Evolutionary conservation across 1,140 invertebrate species (phyloP).

Genomic region (Halyomorpha halys): DNA sequence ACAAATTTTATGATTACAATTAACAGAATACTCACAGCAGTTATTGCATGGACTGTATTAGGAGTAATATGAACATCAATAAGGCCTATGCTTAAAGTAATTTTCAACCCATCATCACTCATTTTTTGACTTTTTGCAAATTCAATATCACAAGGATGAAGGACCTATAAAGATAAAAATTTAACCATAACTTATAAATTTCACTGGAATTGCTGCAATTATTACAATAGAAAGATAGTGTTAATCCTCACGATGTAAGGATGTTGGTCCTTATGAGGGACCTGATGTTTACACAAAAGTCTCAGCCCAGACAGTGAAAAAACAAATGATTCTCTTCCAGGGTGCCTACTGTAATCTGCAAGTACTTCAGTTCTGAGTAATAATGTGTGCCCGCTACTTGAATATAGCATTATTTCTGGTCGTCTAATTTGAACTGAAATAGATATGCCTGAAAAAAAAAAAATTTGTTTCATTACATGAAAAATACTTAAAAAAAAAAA

Average conservation of each 20-base stretch:
- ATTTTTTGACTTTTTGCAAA: constrained; percentile 50
- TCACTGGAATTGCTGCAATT: background rate
- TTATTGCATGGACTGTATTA: constrained; percentile 57
- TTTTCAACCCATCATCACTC: constrained; percentile 50
- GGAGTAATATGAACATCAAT: constrained; percentile 62
- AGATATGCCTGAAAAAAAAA: constrained; percentile 42
- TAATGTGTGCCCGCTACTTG: constrained; percentile 52
- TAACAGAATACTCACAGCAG: constrained; percentile 39
- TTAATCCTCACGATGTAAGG: constrained; percentile 35
- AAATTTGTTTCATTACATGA: too few relatives aligned
- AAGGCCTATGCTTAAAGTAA: constrained; percentile 48
- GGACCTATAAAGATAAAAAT: constrained; percentile 35
- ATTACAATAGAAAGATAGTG: background rate
- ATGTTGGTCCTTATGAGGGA: constrained; percentile 30
- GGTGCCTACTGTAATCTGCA: constrained; percentile 59
- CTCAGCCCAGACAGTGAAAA: constrained; percentile 55
- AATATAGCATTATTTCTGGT: constrained; percentile 65
- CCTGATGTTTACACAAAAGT: constrained; percentile 41
- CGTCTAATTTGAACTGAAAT: constrained; percentile 60
- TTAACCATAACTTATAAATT: background rate
- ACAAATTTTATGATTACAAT: too few relatives aligned
- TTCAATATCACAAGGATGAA: constrained; percentile 64
- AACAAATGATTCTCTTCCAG: constrained; percentile 51
- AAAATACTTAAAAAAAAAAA: too few relatives aligned
- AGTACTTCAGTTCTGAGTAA: constrained; percentile 61